phyloP scores from a whole-genome alignment of 2,888 invertebrate genomes.

The Polyommatus iphigenia region DNA sequence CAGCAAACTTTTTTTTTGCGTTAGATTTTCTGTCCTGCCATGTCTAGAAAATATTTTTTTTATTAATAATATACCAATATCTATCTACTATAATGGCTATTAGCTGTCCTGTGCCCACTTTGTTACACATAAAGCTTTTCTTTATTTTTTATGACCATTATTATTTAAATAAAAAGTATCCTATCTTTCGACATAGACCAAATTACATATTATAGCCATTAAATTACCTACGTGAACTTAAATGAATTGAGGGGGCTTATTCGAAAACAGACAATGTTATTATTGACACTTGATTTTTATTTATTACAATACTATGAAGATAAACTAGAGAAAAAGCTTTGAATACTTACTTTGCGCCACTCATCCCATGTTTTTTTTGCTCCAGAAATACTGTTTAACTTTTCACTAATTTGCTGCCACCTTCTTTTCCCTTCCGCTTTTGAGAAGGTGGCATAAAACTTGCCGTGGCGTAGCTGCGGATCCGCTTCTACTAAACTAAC shows the following conservation, averaged over 20 bases:
- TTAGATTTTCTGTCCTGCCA: neutral
- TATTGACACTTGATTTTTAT: neutral
- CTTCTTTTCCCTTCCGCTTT: neutral
- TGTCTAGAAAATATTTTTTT: neutral
- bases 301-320: neutral
- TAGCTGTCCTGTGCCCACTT: no score
- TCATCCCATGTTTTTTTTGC: neutral
- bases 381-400: neutral
- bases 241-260: neutral
- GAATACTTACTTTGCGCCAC: conserved; percentile 3
- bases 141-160: no score
- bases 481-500: neutral
- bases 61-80: neutral
- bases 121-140: no score
- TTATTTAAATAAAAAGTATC: no score
- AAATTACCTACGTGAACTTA: no score
- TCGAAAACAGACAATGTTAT: neutral
- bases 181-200: no score
- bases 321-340: neutral
- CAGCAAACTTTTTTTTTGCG: neutral
- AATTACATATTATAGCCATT: no score
- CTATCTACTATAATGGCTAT: no score
- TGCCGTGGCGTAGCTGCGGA: neutral
- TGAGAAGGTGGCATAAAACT: neutral
- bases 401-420: neutral